Percentiles rank a stretch among this genome's conserved stretches.
Conservation (phyloP, 1,140 invertebrate species). For the Calliopsis andreniformis region DNA sequence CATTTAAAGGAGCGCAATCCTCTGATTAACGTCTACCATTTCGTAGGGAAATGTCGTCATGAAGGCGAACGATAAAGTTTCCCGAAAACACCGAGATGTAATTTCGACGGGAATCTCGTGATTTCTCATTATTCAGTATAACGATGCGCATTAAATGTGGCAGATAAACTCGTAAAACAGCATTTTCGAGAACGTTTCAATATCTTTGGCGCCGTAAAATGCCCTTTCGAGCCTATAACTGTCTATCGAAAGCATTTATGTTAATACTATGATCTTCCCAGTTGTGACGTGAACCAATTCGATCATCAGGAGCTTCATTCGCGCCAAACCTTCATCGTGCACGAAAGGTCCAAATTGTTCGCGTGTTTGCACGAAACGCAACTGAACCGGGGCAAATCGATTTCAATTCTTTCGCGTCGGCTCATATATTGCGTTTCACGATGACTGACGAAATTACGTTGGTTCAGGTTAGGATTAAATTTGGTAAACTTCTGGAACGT, state of each 20-base stretch:
- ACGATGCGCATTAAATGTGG: slow-evolving; percentile 38
- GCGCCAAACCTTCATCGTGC: slow-evolving; percentile 34
- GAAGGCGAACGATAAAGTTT: slow-evolving; percentile 28
- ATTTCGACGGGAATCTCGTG: slow-evolving; percentile 16
- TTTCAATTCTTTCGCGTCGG: slow-evolving; percentile 51
- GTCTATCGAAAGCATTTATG: slow-evolving; percentile 58
- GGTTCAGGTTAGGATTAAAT: slow-evolving; percentile 50
- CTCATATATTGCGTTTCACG: slow-evolving; percentile 29
- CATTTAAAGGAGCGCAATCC: slow-evolving; percentile 29
- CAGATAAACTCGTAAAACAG: slow-evolving; percentile 64
- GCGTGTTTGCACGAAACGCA: slow-evolving; percentile 47
- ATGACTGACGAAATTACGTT: slow-evolving; percentile 54
- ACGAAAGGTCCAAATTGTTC: slow-evolving; percentile 25
- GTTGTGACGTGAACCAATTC: slow-evolving; percentile 30
- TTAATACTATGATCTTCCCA: slow-evolving; percentile 43
- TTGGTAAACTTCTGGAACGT: slow-evolving; percentile 16
- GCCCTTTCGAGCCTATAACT: slow-evolving; percentile 5
- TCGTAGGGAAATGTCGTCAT: background rate
- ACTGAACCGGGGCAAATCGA: slow-evolving; percentile 52
- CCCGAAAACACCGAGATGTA: slow-evolving; percentile 28
- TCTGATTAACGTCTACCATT: slow-evolving; percentile 27
- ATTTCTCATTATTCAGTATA: slow-evolving; percentile 28
- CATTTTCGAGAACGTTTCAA: slow-evolving; percentile 66
- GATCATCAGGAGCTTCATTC: background rate
- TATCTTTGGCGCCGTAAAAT: slow-evolving; percentile 55